Percentiles rank a stretch among this genome's conserved stretches.
Conservation (phyloP, 2,888 invertebrate genomes). For the Notocelia uddmanniana region DNA sequence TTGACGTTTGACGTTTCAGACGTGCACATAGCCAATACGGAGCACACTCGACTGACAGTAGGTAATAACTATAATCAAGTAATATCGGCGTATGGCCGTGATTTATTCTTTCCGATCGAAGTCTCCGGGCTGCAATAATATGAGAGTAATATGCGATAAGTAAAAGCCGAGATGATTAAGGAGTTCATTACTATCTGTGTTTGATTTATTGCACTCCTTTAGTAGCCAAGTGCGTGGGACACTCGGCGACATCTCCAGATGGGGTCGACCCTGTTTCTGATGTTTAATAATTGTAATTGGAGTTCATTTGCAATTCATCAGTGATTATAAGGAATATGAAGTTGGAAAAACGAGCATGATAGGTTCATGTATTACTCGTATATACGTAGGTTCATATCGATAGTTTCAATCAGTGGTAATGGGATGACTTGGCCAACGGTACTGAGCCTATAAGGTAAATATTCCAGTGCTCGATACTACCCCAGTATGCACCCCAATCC, state of each 20-base stretch:
- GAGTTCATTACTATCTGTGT: constrained; percentile 17
- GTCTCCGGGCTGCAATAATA: constrained; percentile 8
- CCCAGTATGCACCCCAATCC: too few relatives aligned
- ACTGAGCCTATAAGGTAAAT: too few relatives aligned
- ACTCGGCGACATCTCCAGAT: constrained; percentile 15
- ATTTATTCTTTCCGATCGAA: constrained; percentile 8
- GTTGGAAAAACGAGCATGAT: not conserved
- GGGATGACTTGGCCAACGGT: too few relatives aligned
- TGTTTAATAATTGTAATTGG: not conserved
- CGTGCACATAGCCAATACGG: too few relatives aligned
- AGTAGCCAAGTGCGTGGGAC: constrained; percentile 15
- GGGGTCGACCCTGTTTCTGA: constrained; percentile 14
- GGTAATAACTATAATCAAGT: not conserved
- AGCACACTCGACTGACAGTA: not conserved
- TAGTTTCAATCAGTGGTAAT: too few relatives aligned
- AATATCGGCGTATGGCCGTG: not conserved
- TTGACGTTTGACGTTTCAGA: too few relatives aligned
- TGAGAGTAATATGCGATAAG: constrained; percentile 21
- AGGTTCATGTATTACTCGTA: too few relatives aligned
- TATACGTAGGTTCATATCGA: too few relatives aligned
- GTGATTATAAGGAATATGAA: not conserved
- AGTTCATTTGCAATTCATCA: constrained; percentile 3
- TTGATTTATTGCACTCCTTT: constrained; percentile 25
- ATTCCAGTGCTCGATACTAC: too few relatives aligned
- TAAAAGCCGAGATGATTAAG: constrained; percentile 7